These are phyloP conservation scores for Anguilla megastoma DNA, from an alignment of 2,797 vertebrate genomes.

Conservation along the genomic window DNA sequence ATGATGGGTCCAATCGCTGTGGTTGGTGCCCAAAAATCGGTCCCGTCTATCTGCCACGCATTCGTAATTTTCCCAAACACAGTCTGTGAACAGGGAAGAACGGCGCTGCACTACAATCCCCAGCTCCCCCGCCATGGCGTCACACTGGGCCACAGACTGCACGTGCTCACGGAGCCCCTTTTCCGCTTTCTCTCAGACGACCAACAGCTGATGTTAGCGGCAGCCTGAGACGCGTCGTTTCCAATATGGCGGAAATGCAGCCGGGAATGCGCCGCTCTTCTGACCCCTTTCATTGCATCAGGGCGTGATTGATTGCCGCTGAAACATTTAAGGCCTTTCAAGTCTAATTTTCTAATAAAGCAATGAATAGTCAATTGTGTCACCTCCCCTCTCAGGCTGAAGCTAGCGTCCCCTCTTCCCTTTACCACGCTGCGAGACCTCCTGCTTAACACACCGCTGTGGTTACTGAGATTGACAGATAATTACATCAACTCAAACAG, in stretches of 20 bases:
- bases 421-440: conserved; percentile 35
- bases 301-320: conserved; percentile 34
- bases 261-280: conserved; percentile 22
- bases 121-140: not conserved
- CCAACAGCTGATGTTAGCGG: not conserved
- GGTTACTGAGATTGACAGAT: conserved; percentile 57
- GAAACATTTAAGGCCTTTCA: conserved; percentile 48
- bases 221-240: not conserved
- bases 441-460: conserved; percentile 55
- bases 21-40: not conserved
- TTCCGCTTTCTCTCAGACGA: not conserved
- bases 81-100: not conserved
- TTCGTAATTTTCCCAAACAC: not conserved
- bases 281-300: conserved; percentile 30
- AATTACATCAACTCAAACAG: conserved; percentile 55
- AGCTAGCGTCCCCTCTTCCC: conserved; percentile 40
- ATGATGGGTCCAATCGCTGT: not conserved
- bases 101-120: not conserved
- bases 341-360: conserved; percentile 34
- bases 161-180: not conserved
- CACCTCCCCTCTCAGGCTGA: conserved; percentile 42
- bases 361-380: conserved; percentile 39
- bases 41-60: not conserved
- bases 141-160: not conserved
- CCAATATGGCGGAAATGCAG: conserved; percentile 4